Evolutionary conservation across 1,140 invertebrate species (phyloP), one percentile per base, ranked within the genome.

Genomic region (Brachionus manjavacas): DNA sequence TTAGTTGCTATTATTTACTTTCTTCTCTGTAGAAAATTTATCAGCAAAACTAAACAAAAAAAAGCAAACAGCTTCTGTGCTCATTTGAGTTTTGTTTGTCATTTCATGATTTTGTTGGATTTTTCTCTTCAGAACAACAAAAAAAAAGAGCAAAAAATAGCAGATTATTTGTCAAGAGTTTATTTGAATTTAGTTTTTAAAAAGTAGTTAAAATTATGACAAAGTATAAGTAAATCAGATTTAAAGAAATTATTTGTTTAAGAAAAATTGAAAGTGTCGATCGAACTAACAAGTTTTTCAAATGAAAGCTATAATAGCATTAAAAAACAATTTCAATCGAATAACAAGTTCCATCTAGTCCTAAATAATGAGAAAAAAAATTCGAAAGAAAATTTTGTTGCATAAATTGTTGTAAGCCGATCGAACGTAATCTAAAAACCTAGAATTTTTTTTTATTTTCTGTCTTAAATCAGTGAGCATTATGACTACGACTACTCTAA

Each of bases 401-500:
- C 25, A 68, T 31, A 68, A 60, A 60, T 20, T 23, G 0, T 60
- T 60, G 8, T 20, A 60, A 60, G n/a, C 52, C 52, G 52, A 52
- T 52, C 46, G 46, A 52, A 52, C 46, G 3, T 66, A 66, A 66
- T 25, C 23, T 25, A 66, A 66, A 28, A 28, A 4, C 25, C 14
- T 31, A 7, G n/a, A 39, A 35, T 72, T 39, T 72, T 72, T 39
- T 68, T 72, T 41, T 31, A 39, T 16, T 41, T 72, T 72, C 28
- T 72, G 16, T 16, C 16, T 39, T 16, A 20, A 46, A 23, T 60
- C 20, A 20, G 16, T 60, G 25, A 60, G 52, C 52, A 60, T 14
- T 25, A 80, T 81, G 79, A 81, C 79, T 7, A 81, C 79, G 16
- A 81, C 79, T 3, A 81, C 79, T 35, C 14, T 81, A 64, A 81